Evolutionary conservation across 1,140 invertebrate genomes (phyloP).

Genomic region (Sogatella furcifera): DNA sequence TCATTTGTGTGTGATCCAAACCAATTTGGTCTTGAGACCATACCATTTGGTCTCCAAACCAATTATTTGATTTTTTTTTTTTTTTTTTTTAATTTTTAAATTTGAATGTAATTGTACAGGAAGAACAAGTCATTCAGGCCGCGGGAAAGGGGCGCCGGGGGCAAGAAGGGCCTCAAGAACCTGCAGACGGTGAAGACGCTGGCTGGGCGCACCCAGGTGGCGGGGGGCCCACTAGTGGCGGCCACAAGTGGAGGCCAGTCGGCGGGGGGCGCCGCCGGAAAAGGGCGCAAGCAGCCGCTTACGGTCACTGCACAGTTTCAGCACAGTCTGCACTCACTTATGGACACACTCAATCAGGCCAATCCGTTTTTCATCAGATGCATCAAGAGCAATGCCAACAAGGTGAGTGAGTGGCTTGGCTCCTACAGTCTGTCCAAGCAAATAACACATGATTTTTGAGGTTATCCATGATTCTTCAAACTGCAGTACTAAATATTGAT

Average conservation of each 20-base stretch:
- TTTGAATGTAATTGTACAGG: slow-evolving; percentile 56
- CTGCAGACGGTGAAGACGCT: slow-evolving; percentile 82
- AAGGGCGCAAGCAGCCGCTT: slow-evolving; percentile 72
- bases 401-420: slow-evolving; percentile 37
- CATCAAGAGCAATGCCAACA: slow-evolving; percentile 90
- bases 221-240: no score
- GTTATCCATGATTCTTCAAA: no score
- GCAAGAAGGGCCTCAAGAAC: slow-evolving; percentile 75
- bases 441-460: no score
- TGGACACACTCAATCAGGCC: slow-evolving; percentile 89
- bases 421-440: no score
- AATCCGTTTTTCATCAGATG: slow-evolving; percentile 96
- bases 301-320: slow-evolving; percentile 93
- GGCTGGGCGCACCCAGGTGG: slow-evolving; percentile 48
- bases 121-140: slow-evolving; percentile 83
- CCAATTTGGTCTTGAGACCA: no score
- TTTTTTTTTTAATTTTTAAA: no score
- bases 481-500: no score
- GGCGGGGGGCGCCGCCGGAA: slow-evolving; percentile 38
- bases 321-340: slow-evolving; percentile 77
- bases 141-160: slow-evolving; percentile 58
- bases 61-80: no score
- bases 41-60: no score
- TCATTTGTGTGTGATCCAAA: no score
- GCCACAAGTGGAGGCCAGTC: no score